Evolutionary conservation across 2,113 vertebrate genomes (phyloP).

Genomic region (Accipiter cooperii): DNA sequence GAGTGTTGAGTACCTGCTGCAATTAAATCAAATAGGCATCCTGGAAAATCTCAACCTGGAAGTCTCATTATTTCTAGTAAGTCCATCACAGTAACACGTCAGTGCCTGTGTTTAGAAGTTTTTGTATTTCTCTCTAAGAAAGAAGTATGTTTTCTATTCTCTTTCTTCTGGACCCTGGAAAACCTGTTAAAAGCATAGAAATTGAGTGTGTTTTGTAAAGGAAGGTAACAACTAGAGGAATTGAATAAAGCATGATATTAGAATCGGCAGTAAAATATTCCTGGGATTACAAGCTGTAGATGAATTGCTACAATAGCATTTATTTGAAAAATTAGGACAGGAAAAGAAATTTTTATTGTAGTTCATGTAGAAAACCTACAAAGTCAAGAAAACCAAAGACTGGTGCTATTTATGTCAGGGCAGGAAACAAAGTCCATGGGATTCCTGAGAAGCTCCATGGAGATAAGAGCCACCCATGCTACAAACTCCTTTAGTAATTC

Average conservation of each 20-base stretch:
- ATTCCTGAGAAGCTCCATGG: background rate
- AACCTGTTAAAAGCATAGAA: background rate
- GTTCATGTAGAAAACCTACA: background rate
- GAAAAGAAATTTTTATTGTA: background rate
- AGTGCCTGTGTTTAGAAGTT: background rate
- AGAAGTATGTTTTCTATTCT: background rate
- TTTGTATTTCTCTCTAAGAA: background rate
- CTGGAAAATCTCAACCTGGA: background rate
- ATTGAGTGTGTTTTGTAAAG: background rate
- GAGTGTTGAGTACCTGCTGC: background rate
- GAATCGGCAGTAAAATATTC: background rate
- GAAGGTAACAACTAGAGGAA: background rate
- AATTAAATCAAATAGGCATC: background rate
- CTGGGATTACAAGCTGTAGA: background rate
- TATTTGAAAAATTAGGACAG: background rate
- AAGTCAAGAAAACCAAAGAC: background rate
- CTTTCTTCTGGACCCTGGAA: background rate
- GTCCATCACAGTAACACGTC: background rate
- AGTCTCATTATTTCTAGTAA: background rate
- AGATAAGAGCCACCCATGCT: background rate
- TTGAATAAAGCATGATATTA: background rate
- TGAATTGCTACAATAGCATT: background rate
- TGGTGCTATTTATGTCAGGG: background rate
- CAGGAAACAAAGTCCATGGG: constrained; percentile 1
- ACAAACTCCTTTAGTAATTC: background rate